phyloP scores from a whole-genome alignment of 92 coral and sea anemone genomes.

The Plumapathes pennacea region DNA sequence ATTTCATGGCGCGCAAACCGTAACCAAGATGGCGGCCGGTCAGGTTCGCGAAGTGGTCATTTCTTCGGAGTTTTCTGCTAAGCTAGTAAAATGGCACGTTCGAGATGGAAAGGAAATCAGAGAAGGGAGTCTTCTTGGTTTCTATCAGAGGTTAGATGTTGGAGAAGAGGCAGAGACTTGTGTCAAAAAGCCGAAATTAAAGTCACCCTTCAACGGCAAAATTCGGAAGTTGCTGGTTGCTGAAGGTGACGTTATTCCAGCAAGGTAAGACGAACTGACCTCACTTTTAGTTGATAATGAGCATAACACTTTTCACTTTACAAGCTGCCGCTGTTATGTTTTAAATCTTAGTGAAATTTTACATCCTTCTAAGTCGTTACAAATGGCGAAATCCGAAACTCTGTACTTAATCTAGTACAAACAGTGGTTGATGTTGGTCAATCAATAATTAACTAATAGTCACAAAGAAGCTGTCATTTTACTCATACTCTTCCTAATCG shows the following conservation, averaged over 20 bases:
- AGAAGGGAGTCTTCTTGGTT: slow-evolving; percentile 95
- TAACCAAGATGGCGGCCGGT: slow-evolving; percentile 95
- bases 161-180: slow-evolving; percentile 55
- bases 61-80: slow-evolving; percentile 71
- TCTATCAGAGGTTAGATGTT: slow-evolving; percentile 70
- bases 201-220: slow-evolving; percentile 70
- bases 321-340: background rate
- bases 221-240: slow-evolving; percentile 77
- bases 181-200: slow-evolving; percentile 90
- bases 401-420: too few species aligned
- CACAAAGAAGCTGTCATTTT: too few species aligned
- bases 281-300: background rate
- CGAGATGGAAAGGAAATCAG: slow-evolving; percentile 72
- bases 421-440: too few species aligned
- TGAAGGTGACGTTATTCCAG: slow-evolving; percentile 87
- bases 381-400: too few species aligned
- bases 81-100: slow-evolving; percentile 88
- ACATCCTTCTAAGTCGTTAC: background rate
- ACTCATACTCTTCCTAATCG: too few species aligned
- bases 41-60: slow-evolving; percentile 68
- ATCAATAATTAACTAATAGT: too few species aligned
- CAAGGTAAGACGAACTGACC: slow-evolving; percentile 61
- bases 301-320: background rate
- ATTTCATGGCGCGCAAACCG: slow-evolving; percentile 64
- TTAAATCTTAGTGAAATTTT: background rate